A percentile compares a stretch with the other conserved stretches of the same genome.
Evolutionary conservation across 2,888 invertebrate species (phyloP).

Genomic region (Mythimna loreyi): DNA sequence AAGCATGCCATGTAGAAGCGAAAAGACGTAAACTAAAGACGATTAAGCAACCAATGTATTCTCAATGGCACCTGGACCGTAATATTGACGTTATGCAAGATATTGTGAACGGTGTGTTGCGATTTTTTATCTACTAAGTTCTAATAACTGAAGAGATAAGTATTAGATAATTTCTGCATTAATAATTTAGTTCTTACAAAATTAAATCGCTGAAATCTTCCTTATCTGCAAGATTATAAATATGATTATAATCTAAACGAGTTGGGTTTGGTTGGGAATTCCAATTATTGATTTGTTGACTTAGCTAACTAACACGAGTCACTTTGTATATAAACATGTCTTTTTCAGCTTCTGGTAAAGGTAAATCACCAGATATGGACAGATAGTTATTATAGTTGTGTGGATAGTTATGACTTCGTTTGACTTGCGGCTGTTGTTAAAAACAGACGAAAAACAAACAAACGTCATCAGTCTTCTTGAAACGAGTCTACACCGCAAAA

Average conservation of each 20-base stretch:
- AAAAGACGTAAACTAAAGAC: conserved; percentile 73
- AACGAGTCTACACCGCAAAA: conserved; percentile 12
- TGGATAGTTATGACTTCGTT: neutral
- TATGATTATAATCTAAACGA: neutral
- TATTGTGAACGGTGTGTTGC: conserved; percentile 64
- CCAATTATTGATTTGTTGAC: conserved; percentile 2
- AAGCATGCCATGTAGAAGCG: conserved; percentile 46
- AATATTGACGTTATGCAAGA: conserved; percentile 75
- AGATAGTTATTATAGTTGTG: no score
- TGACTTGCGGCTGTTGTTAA: conserved; percentile 9
- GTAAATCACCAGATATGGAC: neutral
- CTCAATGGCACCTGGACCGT: conserved; percentile 79
- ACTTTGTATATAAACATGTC: conserved; percentile 2
- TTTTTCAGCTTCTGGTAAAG: neutral
- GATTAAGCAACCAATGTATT: conserved; percentile 79
- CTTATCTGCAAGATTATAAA: conserved; percentile 16
- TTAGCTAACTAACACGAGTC: conserved; percentile 6
- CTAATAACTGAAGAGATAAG: conserved; percentile 41
- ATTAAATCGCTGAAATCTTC: conserved; percentile 29
- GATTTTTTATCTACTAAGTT: conserved; percentile 54
- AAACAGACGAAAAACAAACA: conserved; percentile 6
- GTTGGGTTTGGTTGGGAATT: neutral
- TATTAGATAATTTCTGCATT: conserved; percentile 51
- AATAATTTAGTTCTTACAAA: conserved; percentile 36
- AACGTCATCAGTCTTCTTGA: conserved; percentile 14